Conservation (phyloP, 2,797 vertebrate genomes). For the Oreonectes daqikongensis region DNA sequence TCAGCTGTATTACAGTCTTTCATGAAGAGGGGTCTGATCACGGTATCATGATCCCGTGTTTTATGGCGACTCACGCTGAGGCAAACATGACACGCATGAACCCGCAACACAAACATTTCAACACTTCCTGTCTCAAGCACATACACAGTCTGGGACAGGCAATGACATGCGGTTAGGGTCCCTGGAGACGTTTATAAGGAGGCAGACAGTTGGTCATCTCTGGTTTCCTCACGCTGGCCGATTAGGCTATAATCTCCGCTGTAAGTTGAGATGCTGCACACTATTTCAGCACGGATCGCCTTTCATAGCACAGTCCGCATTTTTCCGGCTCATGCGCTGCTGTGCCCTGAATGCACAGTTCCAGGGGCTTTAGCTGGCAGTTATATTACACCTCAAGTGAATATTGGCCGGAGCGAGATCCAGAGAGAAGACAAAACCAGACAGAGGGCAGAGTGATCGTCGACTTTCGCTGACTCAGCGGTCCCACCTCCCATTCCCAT, state of each 20-base stretch:
- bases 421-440: slow-evolving; percentile 16
- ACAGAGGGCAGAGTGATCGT: not conserved
- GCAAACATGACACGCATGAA: slow-evolving; percentile 34
- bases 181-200: slow-evolving; percentile 32
- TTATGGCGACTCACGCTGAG: slow-evolving; percentile 67
- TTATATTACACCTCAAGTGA: slow-evolving; percentile 27
- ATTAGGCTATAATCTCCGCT: slow-evolving; percentile 49
- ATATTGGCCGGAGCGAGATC: not conserved
- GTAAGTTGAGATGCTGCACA: slow-evolving; percentile 39
- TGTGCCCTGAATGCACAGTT: slow-evolving; percentile 4
- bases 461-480: slow-evolving; percentile 15
- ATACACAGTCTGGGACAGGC: slow-evolving; percentile 17
- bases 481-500: slow-evolving; percentile 6
- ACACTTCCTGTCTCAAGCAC: slow-evolving; percentile 25
- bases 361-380: slow-evolving; percentile 23
- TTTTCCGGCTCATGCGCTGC: slow-evolving; percentile 32
- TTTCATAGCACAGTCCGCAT: slow-evolving; percentile 38
- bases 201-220: slow-evolving; percentile 38
- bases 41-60: slow-evolving; percentile 58
- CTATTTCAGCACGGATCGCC: slow-evolving; percentile 43
- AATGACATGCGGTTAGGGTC: slow-evolving; percentile 28
- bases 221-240: slow-evolving; percentile 42
- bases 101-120: slow-evolving; percentile 39
- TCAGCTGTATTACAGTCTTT: too few relatives aligned
- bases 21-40: too few relatives aligned